Evolutionary conservation across 2,113 vertebrate species (phyloP).

Genomic region (Notothenia coriiceps): DNA sequence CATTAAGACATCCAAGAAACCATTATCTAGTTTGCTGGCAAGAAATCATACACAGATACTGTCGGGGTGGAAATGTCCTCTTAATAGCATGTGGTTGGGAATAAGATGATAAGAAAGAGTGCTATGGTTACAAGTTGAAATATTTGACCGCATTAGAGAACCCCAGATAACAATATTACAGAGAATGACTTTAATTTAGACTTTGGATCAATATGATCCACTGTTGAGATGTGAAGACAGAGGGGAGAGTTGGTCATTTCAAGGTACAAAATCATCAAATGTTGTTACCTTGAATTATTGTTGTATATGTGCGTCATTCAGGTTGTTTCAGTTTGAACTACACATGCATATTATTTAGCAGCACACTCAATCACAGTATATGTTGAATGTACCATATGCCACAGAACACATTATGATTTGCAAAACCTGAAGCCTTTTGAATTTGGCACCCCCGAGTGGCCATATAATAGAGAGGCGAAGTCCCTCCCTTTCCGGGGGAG

Average conservation of each 20-base stretch:
- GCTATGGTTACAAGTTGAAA: neutral
- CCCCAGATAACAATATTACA: neutral
- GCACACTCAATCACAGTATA: neutral
- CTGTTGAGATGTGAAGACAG: neutral
- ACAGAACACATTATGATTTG: neutral
- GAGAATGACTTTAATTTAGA: neutral
- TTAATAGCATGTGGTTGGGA: neutral
- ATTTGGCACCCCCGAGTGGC: constrained; percentile 28
- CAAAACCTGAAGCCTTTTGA: neutral
- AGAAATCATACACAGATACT: neutral
- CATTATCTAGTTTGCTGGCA: neutral
- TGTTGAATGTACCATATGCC: neutral
- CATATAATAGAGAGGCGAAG: too few species aligned
- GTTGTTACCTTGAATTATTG: neutral
- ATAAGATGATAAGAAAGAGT: neutral
- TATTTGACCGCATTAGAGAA: neutral
- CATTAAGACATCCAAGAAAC: neutral
- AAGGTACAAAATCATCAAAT: neutral
- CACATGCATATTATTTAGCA: neutral
- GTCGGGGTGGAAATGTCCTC: neutral
- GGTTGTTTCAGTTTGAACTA: neutral
- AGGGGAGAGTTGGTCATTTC: neutral
- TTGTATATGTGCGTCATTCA: neutral
- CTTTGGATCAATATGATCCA: neutral
- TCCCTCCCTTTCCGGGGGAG: too few species aligned